Conservation (phyloP, 2,797 vertebrate genomes). For the Anomalospiza imberbis region DNA sequence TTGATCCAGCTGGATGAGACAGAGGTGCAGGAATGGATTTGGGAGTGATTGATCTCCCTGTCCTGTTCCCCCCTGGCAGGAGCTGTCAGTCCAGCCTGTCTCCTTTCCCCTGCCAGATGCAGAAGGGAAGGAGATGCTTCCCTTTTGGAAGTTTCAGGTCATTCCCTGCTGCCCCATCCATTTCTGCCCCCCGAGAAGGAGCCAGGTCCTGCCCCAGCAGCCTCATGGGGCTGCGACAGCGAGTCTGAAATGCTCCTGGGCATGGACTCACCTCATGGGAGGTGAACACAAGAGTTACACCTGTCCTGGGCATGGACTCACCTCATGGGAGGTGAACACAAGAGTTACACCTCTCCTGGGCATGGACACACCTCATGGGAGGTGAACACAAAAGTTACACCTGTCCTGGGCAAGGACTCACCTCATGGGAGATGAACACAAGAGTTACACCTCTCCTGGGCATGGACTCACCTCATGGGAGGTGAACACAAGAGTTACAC, state of each 20-base stretch:
- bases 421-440: rapidly evolving
- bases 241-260: not conserved
- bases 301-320: not conserved
- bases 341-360: not conserved
- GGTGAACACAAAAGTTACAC: rapidly evolving
- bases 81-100: not conserved
- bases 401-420: rapidly evolving
- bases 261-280: rapidly evolving
- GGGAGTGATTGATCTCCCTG: not conserved
- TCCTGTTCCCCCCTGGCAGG: not conserved
- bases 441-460: too few species aligned
- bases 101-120: not conserved
- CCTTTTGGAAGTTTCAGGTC: too few species aligned
- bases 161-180: not conserved
- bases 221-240: rapidly evolving
- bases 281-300: rapidly evolving
- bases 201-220: not conserved
- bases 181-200: not conserved
- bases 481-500: too few species aligned
- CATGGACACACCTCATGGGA: rapidly evolving
- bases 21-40: not conserved
- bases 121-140: not conserved
- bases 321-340: rapidly evolving
- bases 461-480: too few species aligned
- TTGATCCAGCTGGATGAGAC: not conserved